Evolutionary conservation across 2,797 vertebrate genomes (phyloP), one percentile per base, ranked within the genome.

Genomic region (Chelon auratus): DNA sequence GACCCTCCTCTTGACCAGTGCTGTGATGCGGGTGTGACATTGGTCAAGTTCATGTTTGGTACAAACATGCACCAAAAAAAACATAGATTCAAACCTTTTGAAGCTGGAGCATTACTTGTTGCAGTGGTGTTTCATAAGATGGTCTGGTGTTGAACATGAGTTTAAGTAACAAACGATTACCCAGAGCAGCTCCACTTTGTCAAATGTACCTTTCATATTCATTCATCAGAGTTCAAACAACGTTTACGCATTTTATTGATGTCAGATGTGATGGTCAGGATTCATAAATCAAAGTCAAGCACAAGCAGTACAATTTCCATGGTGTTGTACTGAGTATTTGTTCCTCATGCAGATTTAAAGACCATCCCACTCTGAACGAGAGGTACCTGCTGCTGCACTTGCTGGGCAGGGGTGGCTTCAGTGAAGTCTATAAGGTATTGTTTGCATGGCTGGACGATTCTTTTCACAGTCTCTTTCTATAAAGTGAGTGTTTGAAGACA

Each of bases 401-500:
- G 89, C 94, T 99, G 94, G 98, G 98, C 85, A 94, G 98, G 93
- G 98, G 98, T 68, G 98, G 98, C 93, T 99, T 99, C 94, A 99
- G 98, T 93, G 98, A 99, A 95, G 98, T 99, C 61, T 99, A 98
- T 84, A 99, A 99, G 97, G 98, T 95, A 84, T 66, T 0, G 5
- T 62, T 30, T 52, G 8, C 9, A 11, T 12, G 20, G 5, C 20
- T 18, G 18, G 11, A 24, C 14, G 1, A 1, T 0, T 9, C 8
- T 5, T 36, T 26, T 7, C 7, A 4, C 2, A 17, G 10, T 24
- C 24, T 50, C 12, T 61, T 9, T 30, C 14, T 68, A 3, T 18
- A 11, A 37, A 52, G 20, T 14, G 4, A 33, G 30, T 36, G 18
- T 42, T 20, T 42, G 5, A 15, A 67, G 56, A 62, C 53, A n/a